phyloP scores from a whole-genome alignment of 2,113 vertebrate genomes.

The Raja brachyura region DNA sequence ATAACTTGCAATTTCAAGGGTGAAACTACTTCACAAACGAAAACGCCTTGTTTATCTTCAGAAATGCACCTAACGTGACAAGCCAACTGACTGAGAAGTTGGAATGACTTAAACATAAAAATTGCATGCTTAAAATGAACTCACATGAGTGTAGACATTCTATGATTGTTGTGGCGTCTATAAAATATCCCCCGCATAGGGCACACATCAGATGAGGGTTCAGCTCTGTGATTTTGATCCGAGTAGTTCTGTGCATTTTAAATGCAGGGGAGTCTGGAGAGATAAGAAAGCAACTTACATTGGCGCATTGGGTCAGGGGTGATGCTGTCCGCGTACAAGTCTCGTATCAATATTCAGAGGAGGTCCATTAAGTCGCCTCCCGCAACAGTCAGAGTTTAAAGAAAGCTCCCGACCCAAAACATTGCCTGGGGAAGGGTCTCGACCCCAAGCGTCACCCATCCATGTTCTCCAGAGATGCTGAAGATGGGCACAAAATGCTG shows the following conservation, averaged over 20 bases:
- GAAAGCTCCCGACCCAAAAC: no score
- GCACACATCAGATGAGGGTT: conserved; percentile 64
- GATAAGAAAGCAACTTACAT: neutral
- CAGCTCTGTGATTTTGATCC: conserved; percentile 63
- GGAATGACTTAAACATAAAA: neutral
- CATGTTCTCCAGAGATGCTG: no score
- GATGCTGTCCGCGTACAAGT: neutral
- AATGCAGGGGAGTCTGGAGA: conserved; percentile 40
- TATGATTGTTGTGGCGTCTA: conserved; percentile 87
- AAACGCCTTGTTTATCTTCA: neutral
- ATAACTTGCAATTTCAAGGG: neutral
- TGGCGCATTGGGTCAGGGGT: neutral
- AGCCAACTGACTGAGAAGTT: neutral
- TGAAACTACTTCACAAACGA: neutral
- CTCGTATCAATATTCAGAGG: neutral
- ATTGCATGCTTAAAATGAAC: conserved; percentile 44
- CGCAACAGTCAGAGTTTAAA: no score
- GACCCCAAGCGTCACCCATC: no score
- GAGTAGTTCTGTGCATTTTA: conserved; percentile 62
- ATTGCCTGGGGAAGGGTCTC: no score
- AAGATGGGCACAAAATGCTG: no score
- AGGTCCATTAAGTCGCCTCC: no score
- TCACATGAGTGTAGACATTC: conserved; percentile 94
- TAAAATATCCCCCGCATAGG: conserved; percentile 85
- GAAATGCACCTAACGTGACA: neutral